Evolutionary conservation across 1,140 invertebrate genomes (phyloP), one percentile per base, ranked within the genome.

Genomic region (Aphis gossypii): DNA sequence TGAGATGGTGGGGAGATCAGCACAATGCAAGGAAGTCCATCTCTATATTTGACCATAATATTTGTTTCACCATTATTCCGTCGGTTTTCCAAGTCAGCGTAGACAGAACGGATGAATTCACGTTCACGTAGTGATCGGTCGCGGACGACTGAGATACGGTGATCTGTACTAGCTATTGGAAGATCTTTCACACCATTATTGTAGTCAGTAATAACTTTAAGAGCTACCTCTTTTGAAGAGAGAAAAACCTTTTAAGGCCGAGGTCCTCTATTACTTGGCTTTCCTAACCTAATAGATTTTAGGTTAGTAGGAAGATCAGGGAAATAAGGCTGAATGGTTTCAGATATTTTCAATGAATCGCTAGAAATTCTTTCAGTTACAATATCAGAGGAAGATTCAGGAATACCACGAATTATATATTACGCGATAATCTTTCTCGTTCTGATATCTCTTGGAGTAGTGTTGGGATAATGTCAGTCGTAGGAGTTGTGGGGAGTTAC

Each of bases 341-440:
- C 86, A 88, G 46, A 25, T 48, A 88, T 88, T 88, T 88, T 88
- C n/a, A n/a, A 30, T 30, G 86, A 14, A 51, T 88, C 86, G 48
- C 46, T n/a, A 88, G 86, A 51, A 48, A 48, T 88, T 88, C 46
- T 88, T 8, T 88, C 86, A 48, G 21, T 46, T 51, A 88, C 6
- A 18, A n/a, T 48, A 51, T 46, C 25, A 88, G 86, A 88, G 14
- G 86, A 88, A 88, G 86, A 88, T 88, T 88, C 86, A 11, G 30
- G 11, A 88, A 88, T 88, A 30, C 86, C 86, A 30, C 86, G 46
- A 88, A 88, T 88, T 30, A 88, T 88, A n/a, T 30, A 88, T 88
- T 88, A 6, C 46, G 86, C 5, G 86, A 88, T 4, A 7, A 88
- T 51, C 46, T 44, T 51, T 88, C 86, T 30, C 86, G 25, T 48